Evolutionary conservation across 2,888 invertebrate species (phyloP), one percentile per base, ranked within the genome.

Genomic region (Apotomis capreana): DNA sequence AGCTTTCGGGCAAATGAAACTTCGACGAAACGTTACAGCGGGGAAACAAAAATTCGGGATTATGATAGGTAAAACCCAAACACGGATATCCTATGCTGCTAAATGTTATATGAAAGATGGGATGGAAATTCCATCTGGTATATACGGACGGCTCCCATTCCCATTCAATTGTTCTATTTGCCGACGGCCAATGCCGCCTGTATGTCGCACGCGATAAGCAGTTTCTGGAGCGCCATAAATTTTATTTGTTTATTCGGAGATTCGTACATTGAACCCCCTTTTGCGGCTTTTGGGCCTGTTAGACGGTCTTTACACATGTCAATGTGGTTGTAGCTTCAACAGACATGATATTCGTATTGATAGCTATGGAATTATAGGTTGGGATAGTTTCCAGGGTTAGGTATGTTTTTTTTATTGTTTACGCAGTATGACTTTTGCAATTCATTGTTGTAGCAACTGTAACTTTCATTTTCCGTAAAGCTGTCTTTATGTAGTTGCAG

Each of bases 201-300:
- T 58, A 72, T 69, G 65, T 59, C 62, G 59, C 69, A 69, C 64
- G 62, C 58, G 49, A 64, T 59, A 70, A 55, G 65, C 65, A 60
- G 60, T 73, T 74, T 75, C 71, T 72, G 59, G 73, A 54, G n/a
- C 68, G 75, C 69, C 59, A 73, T 75, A 64, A 67, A 74, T 76
- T 77, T 74, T 74, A 73, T 76, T 73, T 74, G 73, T 71, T 75
- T 76, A 76, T 81, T 79, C 75, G 77, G 40, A 44, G 61, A 62
- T 72, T 55, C 57, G 54, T 64, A 26, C 64, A 77, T 69, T 76
- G 69, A 72, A 62, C 69, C 68, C 64, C 68, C 65, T 40, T 64
- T 72, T 74, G 15, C 37, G 55, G 58, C 62, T 13, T 61, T 73
- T 13, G 37, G 58, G 15, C 49, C 61, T 69, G 37, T 62, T 58